Percentiles rank a stretch among this genome's conserved stretches.
phyloP scores from a whole-genome alignment of 2,113 vertebrate species.

The Corythoichthys intestinalis region DNA sequence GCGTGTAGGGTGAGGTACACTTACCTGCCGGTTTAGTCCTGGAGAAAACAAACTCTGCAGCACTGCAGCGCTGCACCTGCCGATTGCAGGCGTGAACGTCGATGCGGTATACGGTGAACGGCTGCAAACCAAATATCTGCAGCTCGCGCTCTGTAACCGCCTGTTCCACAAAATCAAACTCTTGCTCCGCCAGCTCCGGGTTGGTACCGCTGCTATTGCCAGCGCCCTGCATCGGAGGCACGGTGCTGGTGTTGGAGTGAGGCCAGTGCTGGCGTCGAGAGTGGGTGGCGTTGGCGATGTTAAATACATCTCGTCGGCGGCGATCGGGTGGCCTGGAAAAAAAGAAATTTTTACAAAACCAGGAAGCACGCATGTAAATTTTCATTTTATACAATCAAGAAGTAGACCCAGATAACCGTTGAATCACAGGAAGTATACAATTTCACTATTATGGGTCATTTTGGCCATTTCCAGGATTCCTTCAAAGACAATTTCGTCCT shows the following conservation, averaged over 20 bases:
- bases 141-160: conserved; percentile 81
- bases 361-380: too few relatives aligned
- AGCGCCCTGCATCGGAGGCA: conserved; percentile 36
- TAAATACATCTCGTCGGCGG: conserved; percentile 83
- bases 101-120: conserved; percentile 93
- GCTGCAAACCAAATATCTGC: conserved; percentile 82
- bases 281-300: conserved; percentile 77
- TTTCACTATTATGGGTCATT: too few relatives aligned
- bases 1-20: not conserved
- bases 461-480: not conserved
- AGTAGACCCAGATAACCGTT: too few relatives aligned
- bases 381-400: too few relatives aligned
- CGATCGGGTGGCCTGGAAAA: conserved; percentile 75
- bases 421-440: too few relatives aligned
- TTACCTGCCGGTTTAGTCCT: conserved; percentile 94
- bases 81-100: conserved; percentile 95
- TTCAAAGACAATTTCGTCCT: too few relatives aligned
- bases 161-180: conserved; percentile 83
- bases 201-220: conserved; percentile 68
- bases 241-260: conserved; percentile 62
- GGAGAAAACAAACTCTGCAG: conserved; percentile 92
- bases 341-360: too few relatives aligned
- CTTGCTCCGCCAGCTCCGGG: conserved; percentile 64
- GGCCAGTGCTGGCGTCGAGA: conserved; percentile 29
- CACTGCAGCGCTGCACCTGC: conserved; percentile 87